Percentiles rank a stretch among this genome's conserved stretches.
phyloP scores from a whole-genome alignment of 2,888 invertebrate species.

The Calliphora vomitoria region DNA sequence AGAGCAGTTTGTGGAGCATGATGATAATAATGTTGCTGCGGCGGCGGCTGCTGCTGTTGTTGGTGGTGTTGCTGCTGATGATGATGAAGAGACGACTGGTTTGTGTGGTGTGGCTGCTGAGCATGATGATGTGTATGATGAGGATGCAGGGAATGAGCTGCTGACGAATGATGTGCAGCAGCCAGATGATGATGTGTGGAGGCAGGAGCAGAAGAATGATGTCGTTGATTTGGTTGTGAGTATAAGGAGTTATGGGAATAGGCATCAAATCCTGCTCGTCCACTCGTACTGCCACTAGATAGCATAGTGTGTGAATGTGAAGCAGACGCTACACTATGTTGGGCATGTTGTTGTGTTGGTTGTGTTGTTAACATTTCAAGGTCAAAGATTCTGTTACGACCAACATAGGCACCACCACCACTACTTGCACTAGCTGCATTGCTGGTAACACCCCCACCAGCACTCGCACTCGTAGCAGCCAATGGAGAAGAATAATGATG shows the following conservation, averaged over 20 bases:
- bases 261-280: conserved; percentile 64
- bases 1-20: conserved; percentile 75
- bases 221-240: conserved; percentile 73
- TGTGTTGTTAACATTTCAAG: conserved; percentile 72
- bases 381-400: conserved; percentile 69
- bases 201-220: conserved; percentile 51
- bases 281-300: conserved; percentile 34
- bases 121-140: conserved; percentile 76
- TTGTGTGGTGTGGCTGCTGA: conserved; percentile 77
- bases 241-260: conserved; percentile 68
- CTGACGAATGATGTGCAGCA: conserved; percentile 56
- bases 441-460: not conserved
- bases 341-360: conserved; percentile 57
- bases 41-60: conserved; percentile 76
- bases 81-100: conserved; percentile 72
- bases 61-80: conserved; percentile 77
- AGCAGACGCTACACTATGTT: conserved; percentile 48
- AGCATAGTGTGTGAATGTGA: conserved; percentile 62
- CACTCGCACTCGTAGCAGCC: conserved; percentile 28
- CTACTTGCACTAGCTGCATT: conserved; percentile 36
- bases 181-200: conserved; percentile 65
- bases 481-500: conserved; percentile 61
- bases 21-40: conserved; percentile 76
- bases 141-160: conserved; percentile 68
- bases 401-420: conserved; percentile 39